phyloP scores from a whole-genome alignment of 2,113 vertebrate genomes.

The Antennarius striatus region DNA sequence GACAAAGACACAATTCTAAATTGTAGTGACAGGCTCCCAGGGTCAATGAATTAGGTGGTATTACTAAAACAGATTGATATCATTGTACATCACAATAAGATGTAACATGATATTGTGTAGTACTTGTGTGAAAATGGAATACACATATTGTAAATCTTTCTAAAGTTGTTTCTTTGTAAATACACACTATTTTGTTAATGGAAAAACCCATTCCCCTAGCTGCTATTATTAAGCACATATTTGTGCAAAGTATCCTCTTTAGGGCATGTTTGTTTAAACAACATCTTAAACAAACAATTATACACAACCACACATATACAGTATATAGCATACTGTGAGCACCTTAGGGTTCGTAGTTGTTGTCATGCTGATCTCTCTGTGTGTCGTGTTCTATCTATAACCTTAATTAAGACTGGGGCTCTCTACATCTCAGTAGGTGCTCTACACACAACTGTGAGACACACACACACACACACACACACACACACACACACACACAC shows the following conservation, averaged over 20 bases:
- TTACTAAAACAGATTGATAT: no score
- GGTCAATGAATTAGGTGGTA: no score
- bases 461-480: slow-evolving; percentile 12
- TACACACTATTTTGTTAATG: no score
- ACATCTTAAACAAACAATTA: background rate
- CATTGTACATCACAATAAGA: no score
- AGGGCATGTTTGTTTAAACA: background rate
- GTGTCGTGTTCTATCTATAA: slow-evolving; percentile 42
- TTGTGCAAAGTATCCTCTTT: background rate
- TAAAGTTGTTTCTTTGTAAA: no score
- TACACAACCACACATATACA: background rate
- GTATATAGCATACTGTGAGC: slow-evolving; percentile 13
- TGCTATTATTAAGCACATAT: no score
- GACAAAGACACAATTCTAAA: no score
- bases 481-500: slow-evolving; percentile 1
- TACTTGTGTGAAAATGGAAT: no score
- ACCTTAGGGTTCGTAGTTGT: slow-evolving; percentile 21
- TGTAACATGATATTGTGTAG: no score
- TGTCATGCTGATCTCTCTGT: slow-evolving; percentile 47
- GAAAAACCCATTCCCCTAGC: no score
- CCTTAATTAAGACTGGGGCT: slow-evolving; percentile 48
- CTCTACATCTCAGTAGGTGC: slow-evolving; percentile 35
- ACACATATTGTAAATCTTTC: no score
- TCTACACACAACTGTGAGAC: slow-evolving; percentile 44
- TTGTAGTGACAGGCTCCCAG: no score